These are phyloP conservation scores for Mormyrops attenuatus DNA, from an alignment of 2,797 vertebrate species.

Conservation along the genomic window DNA sequence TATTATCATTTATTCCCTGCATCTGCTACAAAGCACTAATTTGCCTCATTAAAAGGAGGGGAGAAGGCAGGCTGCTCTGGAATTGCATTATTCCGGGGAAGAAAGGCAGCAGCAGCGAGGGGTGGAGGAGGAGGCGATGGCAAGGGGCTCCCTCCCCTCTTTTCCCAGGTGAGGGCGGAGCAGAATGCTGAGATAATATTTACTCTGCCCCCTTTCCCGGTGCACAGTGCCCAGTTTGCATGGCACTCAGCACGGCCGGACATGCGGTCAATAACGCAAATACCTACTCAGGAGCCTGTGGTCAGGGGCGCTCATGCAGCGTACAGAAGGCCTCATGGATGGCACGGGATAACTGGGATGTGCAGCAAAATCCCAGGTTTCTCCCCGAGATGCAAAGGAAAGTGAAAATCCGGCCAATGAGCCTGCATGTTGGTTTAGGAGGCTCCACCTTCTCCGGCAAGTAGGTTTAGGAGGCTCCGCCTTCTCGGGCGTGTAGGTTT, in stretches of 20 bases:
- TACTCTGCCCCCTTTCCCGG: constrained; percentile 2
- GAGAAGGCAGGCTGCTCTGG: constrained; percentile 30
- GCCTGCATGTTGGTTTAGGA: constrained; percentile 27
- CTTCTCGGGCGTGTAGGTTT: not conserved
- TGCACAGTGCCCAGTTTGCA: constrained; percentile 13
- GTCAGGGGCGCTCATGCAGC: not conserved
- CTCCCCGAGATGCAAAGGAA: not conserved
- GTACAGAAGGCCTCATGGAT: not conserved
- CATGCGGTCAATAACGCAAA: not conserved
- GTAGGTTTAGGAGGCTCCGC: not conserved
- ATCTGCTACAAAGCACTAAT: constrained; percentile 41
- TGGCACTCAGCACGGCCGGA: constrained; percentile 2
- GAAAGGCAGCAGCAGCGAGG: constrained; percentile 14
- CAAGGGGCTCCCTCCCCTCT: constrained; percentile 24
- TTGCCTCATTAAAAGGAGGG: constrained; percentile 39
- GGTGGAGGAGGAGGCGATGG: constrained; percentile 20
- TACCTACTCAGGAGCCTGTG: not conserved
- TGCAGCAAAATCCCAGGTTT: constrained; percentile 5
- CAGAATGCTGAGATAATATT: constrained; percentile 30
- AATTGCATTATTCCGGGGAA: constrained; percentile 30
- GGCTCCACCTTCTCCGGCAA: constrained; percentile 27
- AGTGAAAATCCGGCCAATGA: not conserved
- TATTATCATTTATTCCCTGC: constrained; percentile 31
- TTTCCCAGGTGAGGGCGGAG: constrained; percentile 29
- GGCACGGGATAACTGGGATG: not conserved